Base-by-base conservation (phyloP, 2,113 vertebrate genomes). In the Okapia johnstoni region DNA sequence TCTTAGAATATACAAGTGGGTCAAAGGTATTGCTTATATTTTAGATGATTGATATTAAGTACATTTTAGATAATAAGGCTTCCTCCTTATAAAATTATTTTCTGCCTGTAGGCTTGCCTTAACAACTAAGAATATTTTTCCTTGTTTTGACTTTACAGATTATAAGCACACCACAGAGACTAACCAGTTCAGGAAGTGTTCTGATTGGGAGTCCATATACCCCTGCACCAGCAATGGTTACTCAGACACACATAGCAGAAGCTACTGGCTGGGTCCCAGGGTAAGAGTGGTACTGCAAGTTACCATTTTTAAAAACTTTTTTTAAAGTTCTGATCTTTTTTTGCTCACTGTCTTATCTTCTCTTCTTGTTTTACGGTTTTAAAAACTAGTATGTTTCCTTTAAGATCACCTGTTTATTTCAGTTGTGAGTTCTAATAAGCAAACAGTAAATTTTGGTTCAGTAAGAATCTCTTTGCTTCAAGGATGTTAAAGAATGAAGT, bases 161-260 rank as follows among this genome's bases (percentile, higher is more conserved):
- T 98, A 99, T 99, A 99, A 99, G 99, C 98, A 99, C 99, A 97
- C 98, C 99, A 14, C 99, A 99, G 98, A 99, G 99, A 98, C 98
- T 99, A 96, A 96, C 98, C 94, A 99, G 94, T 98, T 98, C 99
- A 96, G 99, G 99, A 96, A 99, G 98, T 94, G 98, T 99, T 98
- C 99, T 99, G 96, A 98, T 99, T 83, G 99, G 99, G 98, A 99
- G 98, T 96, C 98, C 99, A 0, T 99, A 99, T 26, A 98, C 98
- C 85, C 98, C 99, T 93, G 98, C 99, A n/a, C 98, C 99, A 85
- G 21, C 99, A 2, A 99, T 99, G 99, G 99, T 99, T 92, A 99
- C 99, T 10, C 99, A 99, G 98, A 99, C 98, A 50, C 99, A 99
- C 96, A 98, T 99, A 85, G 98, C 99, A 2, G 99, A 99, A 63